phyloP scores from a whole-genome alignment of 2,888 invertebrate species.

The Protophormia terraenovae region DNA sequence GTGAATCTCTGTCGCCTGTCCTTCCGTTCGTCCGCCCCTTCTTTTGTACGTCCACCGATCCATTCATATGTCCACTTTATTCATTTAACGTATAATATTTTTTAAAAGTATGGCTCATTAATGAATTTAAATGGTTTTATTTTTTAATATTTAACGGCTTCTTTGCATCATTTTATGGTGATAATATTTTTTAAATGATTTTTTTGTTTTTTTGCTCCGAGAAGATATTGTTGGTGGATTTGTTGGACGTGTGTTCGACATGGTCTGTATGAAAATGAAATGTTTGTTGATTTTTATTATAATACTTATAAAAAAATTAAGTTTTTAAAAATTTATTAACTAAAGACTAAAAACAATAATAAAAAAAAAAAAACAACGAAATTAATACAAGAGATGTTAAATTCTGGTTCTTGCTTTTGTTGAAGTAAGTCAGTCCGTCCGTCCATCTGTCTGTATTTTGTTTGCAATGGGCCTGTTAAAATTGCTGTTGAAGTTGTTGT shows the following conservation, averaged over 20 bases:
- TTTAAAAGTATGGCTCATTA: constrained; percentile 78
- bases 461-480: constrained; percentile 36
- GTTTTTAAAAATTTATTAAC: constrained; percentile 58
- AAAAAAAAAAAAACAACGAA: constrained; percentile 6
- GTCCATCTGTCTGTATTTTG: constrained; percentile 5
- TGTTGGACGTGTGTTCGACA: neutral
- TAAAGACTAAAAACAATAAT: constrained; percentile 31
- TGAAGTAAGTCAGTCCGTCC: neutral
- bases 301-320: constrained; percentile 55
- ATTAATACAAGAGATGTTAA: constrained; percentile 47
- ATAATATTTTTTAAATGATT: constrained; percentile 77
- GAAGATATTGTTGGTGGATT: constrained; percentile 35
- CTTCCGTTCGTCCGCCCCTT: constrained; percentile 18
- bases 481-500: constrained; percentile 46
- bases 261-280: constrained; percentile 49
- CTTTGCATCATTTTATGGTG: constrained; percentile 80
- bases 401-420: constrained; percentile 49
- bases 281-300: constrained; percentile 60
- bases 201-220: constrained; percentile 11
- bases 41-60: neutral
- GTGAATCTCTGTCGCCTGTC: neutral
- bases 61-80: constrained; percentile 50
- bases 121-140: constrained; percentile 81
- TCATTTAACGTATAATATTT: constrained; percentile 57
- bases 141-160: constrained; percentile 80